phyloP scores from a whole-genome alignment of 2,113 vertebrate genomes.

The Rhinoptilus africanus region DNA sequence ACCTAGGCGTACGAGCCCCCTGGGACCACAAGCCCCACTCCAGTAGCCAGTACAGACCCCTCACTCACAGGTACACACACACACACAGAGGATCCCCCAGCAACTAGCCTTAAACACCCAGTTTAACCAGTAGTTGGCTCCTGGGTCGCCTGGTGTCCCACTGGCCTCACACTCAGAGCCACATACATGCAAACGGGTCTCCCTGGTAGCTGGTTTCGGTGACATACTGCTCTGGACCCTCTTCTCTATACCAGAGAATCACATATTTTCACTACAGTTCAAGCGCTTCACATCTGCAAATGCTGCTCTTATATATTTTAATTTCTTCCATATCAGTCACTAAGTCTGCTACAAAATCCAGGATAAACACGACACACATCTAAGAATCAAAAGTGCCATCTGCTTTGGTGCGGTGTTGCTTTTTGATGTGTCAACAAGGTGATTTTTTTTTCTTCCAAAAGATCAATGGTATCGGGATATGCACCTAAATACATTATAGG shows the following conservation, averaged over 20 bases:
- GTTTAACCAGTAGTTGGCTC: not conserved
- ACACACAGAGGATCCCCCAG: not conserved
- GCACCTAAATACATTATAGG: not conserved
- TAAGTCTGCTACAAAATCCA: not conserved
- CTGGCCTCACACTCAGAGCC: not conserved
- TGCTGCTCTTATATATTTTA: not conserved
- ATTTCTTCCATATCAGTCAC: not conserved
- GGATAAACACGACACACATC: not conserved
- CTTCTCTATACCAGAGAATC: not conserved
- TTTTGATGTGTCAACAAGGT: conserved; percentile 3
- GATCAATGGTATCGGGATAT: not conserved
- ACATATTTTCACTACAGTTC: not conserved
- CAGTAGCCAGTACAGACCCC: not conserved
- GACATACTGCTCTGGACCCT: not conserved
- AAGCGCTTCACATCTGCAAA: not conserved
- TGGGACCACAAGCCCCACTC: not conserved
- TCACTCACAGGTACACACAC: not conserved
- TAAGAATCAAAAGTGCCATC: not conserved
- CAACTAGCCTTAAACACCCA: not conserved
- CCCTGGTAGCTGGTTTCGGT: rapidly evolving
- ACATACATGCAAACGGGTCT: not conserved
- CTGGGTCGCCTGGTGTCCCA: rapidly evolving
- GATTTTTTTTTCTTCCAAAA: not conserved
- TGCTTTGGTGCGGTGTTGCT: not conserved
- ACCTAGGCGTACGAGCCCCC: rapidly evolving